These are phyloP conservation scores for Picathartes gymnocephalus DNA, from an alignment of 2,113 vertebrate genomes.

Conservation along the genomic window DNA sequence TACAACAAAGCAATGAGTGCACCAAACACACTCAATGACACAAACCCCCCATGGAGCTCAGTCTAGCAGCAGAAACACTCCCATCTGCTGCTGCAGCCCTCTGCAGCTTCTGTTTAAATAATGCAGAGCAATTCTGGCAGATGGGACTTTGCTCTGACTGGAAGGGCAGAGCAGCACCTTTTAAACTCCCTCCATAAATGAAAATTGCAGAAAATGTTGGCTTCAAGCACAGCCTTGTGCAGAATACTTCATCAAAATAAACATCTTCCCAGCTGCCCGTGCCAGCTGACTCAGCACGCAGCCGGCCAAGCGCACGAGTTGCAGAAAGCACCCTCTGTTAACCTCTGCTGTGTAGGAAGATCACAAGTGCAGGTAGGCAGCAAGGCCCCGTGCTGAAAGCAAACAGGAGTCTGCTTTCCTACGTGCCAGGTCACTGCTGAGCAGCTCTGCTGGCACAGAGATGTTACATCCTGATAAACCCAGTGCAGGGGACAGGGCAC, in stretches of 20 bases:
- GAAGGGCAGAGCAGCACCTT: conserved; percentile 4
- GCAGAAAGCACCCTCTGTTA: not conserved
- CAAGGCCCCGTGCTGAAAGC: not conserved
- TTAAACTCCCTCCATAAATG: not conserved
- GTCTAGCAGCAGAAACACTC: not conserved
- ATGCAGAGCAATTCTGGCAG: not conserved
- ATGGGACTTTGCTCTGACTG: not conserved
- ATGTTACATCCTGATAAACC: not conserved
- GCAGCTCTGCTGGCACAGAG: not conserved
- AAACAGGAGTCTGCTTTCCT: not conserved
- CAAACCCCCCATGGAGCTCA: not conserved
- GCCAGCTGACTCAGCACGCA: conserved; percentile 61
- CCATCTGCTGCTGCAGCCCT: conserved; percentile 2
- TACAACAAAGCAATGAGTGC: not conserved
- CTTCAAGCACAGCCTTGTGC: not conserved
- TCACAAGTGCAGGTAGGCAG: not conserved
- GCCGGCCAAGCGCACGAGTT: not conserved
- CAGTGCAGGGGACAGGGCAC: not conserved
- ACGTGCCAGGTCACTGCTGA: not conserved
- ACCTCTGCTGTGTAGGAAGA: not conserved
- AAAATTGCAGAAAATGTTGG: not conserved
- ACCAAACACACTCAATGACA: not conserved
- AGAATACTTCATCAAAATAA: conserved; percentile 26
- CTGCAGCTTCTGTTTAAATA: not conserved
- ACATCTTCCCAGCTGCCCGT: conserved; percentile 6